A percentile compares a stretch with the other conserved stretches of the same genome.
These are phyloP conservation scores for Enteromius paludinosus DNA, from an alignment of 2,797 vertebrate genomes.

Conservation along the genomic window DNA sequence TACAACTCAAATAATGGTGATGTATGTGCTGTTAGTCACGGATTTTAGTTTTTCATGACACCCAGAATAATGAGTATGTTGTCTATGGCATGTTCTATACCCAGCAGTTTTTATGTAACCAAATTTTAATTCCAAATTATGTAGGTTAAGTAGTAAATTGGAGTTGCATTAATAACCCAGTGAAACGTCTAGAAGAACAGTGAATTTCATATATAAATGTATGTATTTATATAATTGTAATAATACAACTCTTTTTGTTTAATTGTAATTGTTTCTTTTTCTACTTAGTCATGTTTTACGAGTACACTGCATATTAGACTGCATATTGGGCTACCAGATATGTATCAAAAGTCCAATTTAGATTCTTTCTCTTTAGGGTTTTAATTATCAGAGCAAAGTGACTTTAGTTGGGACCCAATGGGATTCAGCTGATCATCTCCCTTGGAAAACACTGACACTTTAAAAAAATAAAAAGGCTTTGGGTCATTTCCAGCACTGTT, in stretches of 20 bases:
- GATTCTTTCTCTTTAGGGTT: neutral
- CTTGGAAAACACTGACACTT: neutral
- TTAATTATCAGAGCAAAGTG: neutral
- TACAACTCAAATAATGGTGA: neutral
- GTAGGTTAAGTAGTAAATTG: neutral
- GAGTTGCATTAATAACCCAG: neutral
- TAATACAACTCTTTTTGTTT: neutral
- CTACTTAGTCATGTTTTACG: neutral
- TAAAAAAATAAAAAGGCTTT: neutral
- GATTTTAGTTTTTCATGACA: neutral
- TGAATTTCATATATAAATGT: no score
- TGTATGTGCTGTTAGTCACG: neutral
- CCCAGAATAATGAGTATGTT: neutral
- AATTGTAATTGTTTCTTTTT: neutral
- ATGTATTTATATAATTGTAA: neutral
- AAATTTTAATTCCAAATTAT: neutral
- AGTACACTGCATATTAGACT: neutral
- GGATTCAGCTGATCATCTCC: neutral
- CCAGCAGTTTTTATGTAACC: neutral
- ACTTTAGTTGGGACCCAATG: neutral
- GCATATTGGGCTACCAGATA: neutral
- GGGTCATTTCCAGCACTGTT: neutral
- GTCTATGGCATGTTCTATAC: neutral
- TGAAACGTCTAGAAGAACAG: neutral
- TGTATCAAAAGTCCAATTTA: neutral